Base-by-base conservation (phyloP, 1,140 invertebrate species). In the Meloidogyne hapla region DNA sequence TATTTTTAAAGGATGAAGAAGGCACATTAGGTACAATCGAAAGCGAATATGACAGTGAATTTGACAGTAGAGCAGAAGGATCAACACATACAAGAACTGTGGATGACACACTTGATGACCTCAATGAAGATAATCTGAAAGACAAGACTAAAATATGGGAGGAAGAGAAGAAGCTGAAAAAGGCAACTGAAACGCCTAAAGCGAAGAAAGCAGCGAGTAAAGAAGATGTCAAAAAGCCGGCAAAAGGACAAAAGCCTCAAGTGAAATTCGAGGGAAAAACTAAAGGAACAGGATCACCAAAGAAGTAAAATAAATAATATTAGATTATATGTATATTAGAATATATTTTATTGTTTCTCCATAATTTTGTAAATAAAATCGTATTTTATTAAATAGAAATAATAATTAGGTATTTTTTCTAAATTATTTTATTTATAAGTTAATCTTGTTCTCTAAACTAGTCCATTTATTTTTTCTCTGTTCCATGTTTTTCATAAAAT, bases 71-170 rank as follows among this genome's bases (percentile, higher is more conserved):
- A 56, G n/a, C 4, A 21, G 48, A 4, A 0, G 48, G n/a, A 4
- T n/a, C 48, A n/a, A 8, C 12, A 6, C 18, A 5, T 5, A 56
- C 48, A n/a, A 33, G 33, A 33, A 56, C 48, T n/a, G 48, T 56
- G n/a, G 48, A 56, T 56, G 48, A 56, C n/a, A 56, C 48, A n/a
- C 48, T 56, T 56, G 48, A 56, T 56, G 48, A 56, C n/a, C n/a
- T 56, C 18, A 56, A 56, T 5, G 48, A 56, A 1, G 48, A 56
- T n/a, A 56, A 56, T 56, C 3, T 56, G n/a, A 56, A 56, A 5
- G 48, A n/a, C 1, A 56, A 56, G n/a, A n/a, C 48, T 9, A n/a
- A 56, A 56, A 4, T n/a, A 56, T n/a, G 18, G 18, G 48, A 56
- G 12, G 48, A 56, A 56, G 18, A 56, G n/a, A 56, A 56, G 48